These are phyloP conservation scores for Kradibia gibbosae DNA, from an alignment of 1,140 invertebrate species.

Conservation along the genomic window DNA sequence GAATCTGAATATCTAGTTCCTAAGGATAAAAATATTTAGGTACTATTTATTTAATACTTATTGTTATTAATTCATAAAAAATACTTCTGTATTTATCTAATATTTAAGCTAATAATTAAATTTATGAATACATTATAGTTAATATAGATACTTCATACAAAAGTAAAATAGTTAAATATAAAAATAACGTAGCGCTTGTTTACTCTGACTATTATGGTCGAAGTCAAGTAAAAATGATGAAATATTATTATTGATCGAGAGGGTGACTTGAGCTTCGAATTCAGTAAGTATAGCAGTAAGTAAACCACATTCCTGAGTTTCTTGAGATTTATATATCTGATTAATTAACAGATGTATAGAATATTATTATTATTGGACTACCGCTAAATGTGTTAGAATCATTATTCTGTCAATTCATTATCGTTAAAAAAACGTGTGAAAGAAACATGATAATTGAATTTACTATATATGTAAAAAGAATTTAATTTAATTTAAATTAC, in stretches of 20 bases:
- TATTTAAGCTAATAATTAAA: background rate
- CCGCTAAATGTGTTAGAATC: background rate
- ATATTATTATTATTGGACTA: too few relatives aligned
- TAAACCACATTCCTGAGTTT: background rate
- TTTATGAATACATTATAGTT: background rate
- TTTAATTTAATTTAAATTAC: too few relatives aligned
- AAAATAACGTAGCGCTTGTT: conserved; percentile 42
- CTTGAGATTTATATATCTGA: conserved; percentile 53
- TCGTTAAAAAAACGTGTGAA: too few relatives aligned
- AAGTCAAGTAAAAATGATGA: conserved; percentile 11
- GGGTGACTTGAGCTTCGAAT: conserved; percentile 35
- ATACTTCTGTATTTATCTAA: background rate
- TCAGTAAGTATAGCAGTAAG: conserved; percentile 6
- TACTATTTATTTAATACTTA: too few relatives aligned
- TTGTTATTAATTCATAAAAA: too few relatives aligned
- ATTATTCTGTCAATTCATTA: too few relatives aligned
- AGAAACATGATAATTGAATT: too few relatives aligned
- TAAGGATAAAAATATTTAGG: background rate
- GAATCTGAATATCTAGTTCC: background rate
- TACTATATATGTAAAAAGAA: too few relatives aligned
- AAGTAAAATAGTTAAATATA: background rate
- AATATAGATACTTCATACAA: background rate
- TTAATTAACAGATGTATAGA: conserved; percentile 56
- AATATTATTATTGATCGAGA: conserved; percentile 32
- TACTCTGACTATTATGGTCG: conserved; percentile 8